Base-by-base conservation (phyloP, 2,797 vertebrate species). In the Chiroxiphia lanceolata region DNA sequence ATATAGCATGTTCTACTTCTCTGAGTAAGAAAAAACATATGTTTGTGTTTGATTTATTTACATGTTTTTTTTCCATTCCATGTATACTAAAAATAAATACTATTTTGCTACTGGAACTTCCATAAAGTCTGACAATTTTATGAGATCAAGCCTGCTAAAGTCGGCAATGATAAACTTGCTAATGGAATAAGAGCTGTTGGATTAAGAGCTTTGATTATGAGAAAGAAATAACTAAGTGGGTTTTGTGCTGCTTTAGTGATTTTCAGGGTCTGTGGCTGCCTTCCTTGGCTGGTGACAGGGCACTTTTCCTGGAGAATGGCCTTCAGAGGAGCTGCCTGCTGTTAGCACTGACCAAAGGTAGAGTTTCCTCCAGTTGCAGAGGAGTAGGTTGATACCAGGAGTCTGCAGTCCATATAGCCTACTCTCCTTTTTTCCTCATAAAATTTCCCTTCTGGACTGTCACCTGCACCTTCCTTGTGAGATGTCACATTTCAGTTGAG, bases 331-430 rank as follows among this genome's bases (percentile, higher is more conserved):
- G 40, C 27, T 15, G 2, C 21, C 40, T 59, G 26, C 40, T 6
- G 0, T 11, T 70, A 45, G 33, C 20, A 22, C 16, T 1, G 3
- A 27, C n/a, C 44, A 33, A 42, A 68, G 6, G 21, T 1, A 34
- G 26, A 42, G 36, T 53, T 56, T 64, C 3, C 15, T 67, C 13
- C 36, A 11, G 59, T 68, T 42, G 17, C 22, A 42, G 40, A 70
- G 31, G 48, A 51, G 29, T 4, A 14, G 27, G 10, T 17, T 65
- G 17, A 22, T 61, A 57, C 22, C 17, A 33, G 47, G 47, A 57
- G 42, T 15, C 36, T 72, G 11, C 18, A 42, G 12, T 51, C 25
- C 11, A 3, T 45, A 6, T 20, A 31, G 18, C 31, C 71, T 87
- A 13, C 15, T 76, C 38, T 15, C 8, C 6, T 0, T 23, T 15